Evolutionary conservation across 2,888 invertebrate species (phyloP), one percentile per base, ranked within the genome.

Genomic region (Aromia moschata): DNA sequence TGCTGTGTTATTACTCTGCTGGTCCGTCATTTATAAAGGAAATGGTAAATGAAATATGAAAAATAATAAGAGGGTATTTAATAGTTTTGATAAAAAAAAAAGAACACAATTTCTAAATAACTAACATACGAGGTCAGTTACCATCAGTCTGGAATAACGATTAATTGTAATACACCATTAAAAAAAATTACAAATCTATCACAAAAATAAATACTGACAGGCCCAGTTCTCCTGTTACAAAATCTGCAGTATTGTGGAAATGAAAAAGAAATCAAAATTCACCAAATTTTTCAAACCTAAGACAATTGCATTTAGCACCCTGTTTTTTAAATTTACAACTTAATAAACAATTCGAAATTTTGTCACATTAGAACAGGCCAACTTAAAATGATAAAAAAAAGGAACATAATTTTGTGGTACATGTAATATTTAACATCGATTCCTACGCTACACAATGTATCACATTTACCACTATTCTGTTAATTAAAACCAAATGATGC

Each of bases 151-250:
- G 52, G 30, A 51, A 40, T 51, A 51, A 40, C 25, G 10, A 51
- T 11, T 38, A 17, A 15, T 31, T 36, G n/a, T 18, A 49, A 15
- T 52, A 41, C 25, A 49, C 52, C 20, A 14, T 49, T n/a, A n/a
- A 37, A 51, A 49, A 49, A 49, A 49, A 40, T 38, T 12, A 47
- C 38, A 49, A 41, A 17, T 37, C 57, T 57, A 52, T 52, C 57
- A 57, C 57, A 57, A 57, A 37, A 55, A 44, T 51, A 51, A 57
- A 57, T 57, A 57, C 57, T 57, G 52, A 44, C 36, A 20, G 17
- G 17, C 41, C 33, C 31, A 15, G 36, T 51, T 47, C n/a, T 31
- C 31, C 16, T 37, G 33, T 38, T 30, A 45, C 47, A 56, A 40
- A 38, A 45, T 31, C 10, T n/a, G n/a, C n/a, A n/a, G n/a, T n/a